A percentile compares a stretch with the other conserved stretches of the same genome.
Evolutionary conservation across 2,113 vertebrate species (phyloP).

Genomic region (Tichodroma muraria): DNA sequence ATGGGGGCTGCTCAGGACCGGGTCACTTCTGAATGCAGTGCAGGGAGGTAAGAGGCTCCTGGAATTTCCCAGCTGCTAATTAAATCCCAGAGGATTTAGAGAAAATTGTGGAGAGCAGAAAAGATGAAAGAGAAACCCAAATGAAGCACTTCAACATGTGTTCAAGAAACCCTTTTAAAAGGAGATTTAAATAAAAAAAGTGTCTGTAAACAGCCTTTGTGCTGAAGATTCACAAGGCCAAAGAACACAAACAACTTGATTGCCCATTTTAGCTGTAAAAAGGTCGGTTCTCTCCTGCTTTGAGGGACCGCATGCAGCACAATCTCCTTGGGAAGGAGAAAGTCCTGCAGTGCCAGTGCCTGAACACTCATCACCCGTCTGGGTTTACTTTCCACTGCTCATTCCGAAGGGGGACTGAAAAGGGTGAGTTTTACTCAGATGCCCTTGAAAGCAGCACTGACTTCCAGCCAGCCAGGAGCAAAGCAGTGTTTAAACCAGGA

Average conservation of each 20-base stretch:
- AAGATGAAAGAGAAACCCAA: conserved; percentile 38
- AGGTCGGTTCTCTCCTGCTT: neutral
- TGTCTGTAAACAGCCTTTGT: neutral
- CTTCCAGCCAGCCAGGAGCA: neutral
- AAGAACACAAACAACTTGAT: neutral
- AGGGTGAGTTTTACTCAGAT: neutral
- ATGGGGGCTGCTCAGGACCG: neutral
- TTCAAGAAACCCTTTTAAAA: neutral
- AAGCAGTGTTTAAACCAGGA: neutral
- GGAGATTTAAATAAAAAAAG: neutral
- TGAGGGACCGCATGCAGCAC: neutral
- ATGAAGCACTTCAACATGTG: neutral
- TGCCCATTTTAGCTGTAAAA: neutral
- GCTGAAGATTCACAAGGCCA: neutral
- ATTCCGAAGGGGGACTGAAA: neutral
- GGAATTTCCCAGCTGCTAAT: conserved; percentile 31
- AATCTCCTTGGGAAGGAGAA: neutral
- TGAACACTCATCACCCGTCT: neutral
- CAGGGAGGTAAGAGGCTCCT: neutral
- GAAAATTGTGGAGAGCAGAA: neutral
- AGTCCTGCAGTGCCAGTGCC: neutral
- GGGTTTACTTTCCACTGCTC: neutral
- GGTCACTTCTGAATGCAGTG: neutral
- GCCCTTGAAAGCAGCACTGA: neutral
- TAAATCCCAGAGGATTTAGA: conserved; percentile 25